Percentiles rank a stretch among this genome's conserved stretches.
These are phyloP conservation scores for Furnarius figulus DNA, from an alignment of 2,113 vertebrate genomes.

Conservation along the genomic window DNA sequence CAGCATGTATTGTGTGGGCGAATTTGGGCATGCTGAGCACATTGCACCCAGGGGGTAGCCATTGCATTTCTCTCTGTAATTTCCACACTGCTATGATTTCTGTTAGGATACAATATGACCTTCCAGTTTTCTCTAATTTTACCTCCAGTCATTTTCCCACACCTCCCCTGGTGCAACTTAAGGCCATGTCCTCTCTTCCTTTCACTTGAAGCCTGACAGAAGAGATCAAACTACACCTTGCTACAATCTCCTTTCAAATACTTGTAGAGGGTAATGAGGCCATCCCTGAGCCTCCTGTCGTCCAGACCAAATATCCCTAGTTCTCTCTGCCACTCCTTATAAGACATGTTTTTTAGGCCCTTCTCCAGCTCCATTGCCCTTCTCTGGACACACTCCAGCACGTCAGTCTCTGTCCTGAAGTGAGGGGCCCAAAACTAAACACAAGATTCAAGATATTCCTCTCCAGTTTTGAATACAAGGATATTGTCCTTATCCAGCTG, in stretches of 20 bases:
- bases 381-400: background rate
- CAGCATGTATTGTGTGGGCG: background rate
- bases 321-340: background rate
- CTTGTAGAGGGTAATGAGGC: background rate
- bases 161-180: no score
- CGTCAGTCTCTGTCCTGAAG: background rate
- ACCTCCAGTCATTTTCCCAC: background rate
- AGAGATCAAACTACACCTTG: background rate
- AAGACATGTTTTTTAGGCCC: background rate
- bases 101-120: background rate
- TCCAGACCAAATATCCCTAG: background rate
- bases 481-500: background rate
- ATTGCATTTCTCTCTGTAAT: background rate
- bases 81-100: background rate
- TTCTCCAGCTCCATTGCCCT: background rate
- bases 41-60: background rate
- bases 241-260: background rate
- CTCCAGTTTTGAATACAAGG: background rate
- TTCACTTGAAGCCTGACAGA: background rate
- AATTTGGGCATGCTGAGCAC: background rate
- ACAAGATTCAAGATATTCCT: accelerated
- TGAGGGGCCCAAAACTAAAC: background rate
- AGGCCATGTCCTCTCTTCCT: background rate
- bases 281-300: background rate
- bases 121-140: background rate